Evolutionary conservation across 2,797 vertebrate genomes (phyloP), one percentile per base, ranked within the genome.

Genomic region (Lates japonicus): DNA sequence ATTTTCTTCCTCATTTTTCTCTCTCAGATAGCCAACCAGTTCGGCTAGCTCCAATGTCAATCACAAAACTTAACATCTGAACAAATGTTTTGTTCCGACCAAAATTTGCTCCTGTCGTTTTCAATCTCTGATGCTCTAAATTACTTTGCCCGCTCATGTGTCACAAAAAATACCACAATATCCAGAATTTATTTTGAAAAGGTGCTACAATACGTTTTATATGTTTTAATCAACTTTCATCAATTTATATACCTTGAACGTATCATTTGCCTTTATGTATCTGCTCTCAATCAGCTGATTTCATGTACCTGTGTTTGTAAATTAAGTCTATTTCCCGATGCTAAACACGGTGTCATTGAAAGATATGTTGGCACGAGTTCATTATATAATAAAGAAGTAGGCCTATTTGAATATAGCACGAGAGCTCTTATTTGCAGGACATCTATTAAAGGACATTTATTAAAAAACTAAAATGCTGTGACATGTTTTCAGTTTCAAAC

Each of bases 171-270:
- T 11, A 4, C 12, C 10, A 16, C 41, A 42, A 13, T 42, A 14
- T 42, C 3, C 41, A 42, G 41, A 13, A n/a, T n/a, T 54, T 5
- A 54, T 29, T 54, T 10, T 13, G 12, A 64, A 29, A 69, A 9
- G n/a, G 20, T n/a, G 29, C 0, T 0, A 1, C n/a, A 19, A 9
- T n/a, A n/a, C n/a, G n/a, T 35, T 20, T 3, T n/a, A 8, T 33
- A 6, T 42, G 12, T 51, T 51, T 63, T 6, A 12, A 54, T 61
- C 6, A 22, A 11, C n/a, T 62, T 29, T 29, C 25, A 29, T 29
- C 25, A 29, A 1, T 29, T 29, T 29, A 29, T 29, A 29, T 29
- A 29, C 25, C 25, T 2, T 29, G 25, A 29, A 29, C 2, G 0
- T 13, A 35, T 64, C 2, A 1, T 55, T 55, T 52, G 8, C 16